Evolutionary conservation across 1,140 invertebrate genomes (phyloP).

Genomic region (Lasioglossum baleicum): DNA sequence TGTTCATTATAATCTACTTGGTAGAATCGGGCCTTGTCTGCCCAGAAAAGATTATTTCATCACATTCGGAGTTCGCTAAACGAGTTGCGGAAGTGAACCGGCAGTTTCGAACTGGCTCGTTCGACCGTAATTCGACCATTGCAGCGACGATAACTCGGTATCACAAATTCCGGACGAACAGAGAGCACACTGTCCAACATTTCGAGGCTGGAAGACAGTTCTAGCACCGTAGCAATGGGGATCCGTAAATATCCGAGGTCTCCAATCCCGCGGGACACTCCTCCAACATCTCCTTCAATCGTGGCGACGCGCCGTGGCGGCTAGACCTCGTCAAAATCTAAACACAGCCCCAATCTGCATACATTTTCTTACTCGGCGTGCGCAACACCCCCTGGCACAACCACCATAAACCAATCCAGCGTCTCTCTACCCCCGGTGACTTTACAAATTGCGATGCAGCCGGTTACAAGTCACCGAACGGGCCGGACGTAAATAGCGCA

Average conservation of each 20-base stretch:
- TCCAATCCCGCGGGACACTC: not conserved
- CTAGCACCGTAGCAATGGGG: too few species aligned
- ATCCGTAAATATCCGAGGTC: not conserved
- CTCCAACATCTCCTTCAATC: constrained; percentile 1
- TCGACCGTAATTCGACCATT: too few species aligned
- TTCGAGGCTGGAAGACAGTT: too few species aligned
- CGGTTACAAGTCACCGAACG: constrained; percentile 27
- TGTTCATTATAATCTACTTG: too few species aligned
- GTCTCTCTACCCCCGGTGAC: constrained; percentile 16
- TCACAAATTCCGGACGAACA: too few species aligned
- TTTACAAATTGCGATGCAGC: constrained; percentile 38
- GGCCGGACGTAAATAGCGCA: constrained; percentile 32
- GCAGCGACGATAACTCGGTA: too few species aligned
- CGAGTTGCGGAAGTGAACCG: too few species aligned
- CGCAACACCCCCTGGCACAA: not conserved
- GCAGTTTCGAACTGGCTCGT: too few species aligned
- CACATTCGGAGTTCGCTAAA: too few species aligned
- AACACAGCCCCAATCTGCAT: constrained; percentile 37
- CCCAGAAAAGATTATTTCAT: too few species aligned
- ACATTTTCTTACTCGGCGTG: constrained; percentile 26
- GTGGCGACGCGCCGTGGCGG: not conserved
- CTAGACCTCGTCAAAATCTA: constrained; percentile 10
- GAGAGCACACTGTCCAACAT: too few species aligned
- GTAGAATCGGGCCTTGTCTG: too few species aligned
- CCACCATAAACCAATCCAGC: constrained; percentile 17